Evolutionary conservation across 2,113 vertebrate species (phyloP).

Genomic region (Rhinogobius similis): DNA sequence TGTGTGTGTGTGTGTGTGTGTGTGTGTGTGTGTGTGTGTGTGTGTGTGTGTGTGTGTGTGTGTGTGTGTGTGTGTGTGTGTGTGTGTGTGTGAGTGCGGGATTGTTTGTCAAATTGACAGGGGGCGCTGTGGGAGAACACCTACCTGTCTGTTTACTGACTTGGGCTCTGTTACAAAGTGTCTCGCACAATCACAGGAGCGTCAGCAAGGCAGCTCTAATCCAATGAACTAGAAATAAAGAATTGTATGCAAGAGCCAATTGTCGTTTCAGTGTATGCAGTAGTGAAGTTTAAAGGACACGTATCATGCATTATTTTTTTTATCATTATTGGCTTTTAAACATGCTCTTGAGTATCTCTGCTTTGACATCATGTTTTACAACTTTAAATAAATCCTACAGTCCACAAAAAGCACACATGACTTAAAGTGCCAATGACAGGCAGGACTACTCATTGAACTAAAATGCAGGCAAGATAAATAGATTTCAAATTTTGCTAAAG

Average conservation of each 20-base stretch:
- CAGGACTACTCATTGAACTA: too few relatives aligned
- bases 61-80: neutral
- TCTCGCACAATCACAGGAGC: slow-evolving; percentile 5
- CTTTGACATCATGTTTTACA: too few relatives aligned
- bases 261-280: neutral
- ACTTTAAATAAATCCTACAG: too few relatives aligned
- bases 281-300: too few relatives aligned
- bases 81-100: neutral
- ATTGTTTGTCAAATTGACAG: slow-evolving; percentile 32
- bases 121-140: slow-evolving; percentile 20
- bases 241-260: slow-evolving; percentile 12
- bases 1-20: slow-evolving; percentile 1
- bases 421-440: too few relatives aligned
- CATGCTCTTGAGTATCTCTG: too few relatives aligned
- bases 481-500: too few relatives aligned
- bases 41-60: neutral
- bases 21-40: neutral
- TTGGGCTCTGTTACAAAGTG: slow-evolving; percentile 6
- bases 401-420: too few relatives aligned
- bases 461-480: too few relatives aligned
- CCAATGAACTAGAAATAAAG: neutral
- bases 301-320: too few relatives aligned
- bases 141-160: slow-evolving; percentile 29
- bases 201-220: slow-evolving; percentile 8
- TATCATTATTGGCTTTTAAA: too few relatives aligned